Conservation (phyloP, 2,888 invertebrate species). For the Congeria kusceri region DNA sequence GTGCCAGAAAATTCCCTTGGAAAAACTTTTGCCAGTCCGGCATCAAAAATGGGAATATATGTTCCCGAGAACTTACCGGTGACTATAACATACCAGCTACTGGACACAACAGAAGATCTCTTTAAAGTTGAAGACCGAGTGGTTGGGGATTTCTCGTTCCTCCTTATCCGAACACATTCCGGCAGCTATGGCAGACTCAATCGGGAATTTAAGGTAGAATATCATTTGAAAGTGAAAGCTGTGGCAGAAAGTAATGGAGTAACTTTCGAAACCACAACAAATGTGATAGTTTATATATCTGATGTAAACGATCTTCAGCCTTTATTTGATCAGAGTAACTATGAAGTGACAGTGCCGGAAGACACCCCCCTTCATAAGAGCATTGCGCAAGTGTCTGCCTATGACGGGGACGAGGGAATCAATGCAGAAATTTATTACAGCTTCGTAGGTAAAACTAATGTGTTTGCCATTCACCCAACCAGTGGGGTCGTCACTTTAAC, state of each 20-base stretch:
- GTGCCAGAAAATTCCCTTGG: conserved; percentile 86
- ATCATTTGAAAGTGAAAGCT: conserved; percentile 92
- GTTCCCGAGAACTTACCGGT: conserved; percentile 84
- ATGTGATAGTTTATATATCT: conserved; percentile 87
- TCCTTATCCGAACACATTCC: conserved; percentile 94
- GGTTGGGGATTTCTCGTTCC: conserved; percentile 97
- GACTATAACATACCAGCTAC: conserved; percentile 93
- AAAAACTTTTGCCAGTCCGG: conserved; percentile 92
- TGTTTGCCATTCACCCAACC: conserved; percentile 96
- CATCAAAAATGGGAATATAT: conserved; percentile 92
- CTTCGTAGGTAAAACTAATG: conserved; percentile 90
- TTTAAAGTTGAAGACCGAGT: conserved; percentile 96
- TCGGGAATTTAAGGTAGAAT: conserved; percentile 94
- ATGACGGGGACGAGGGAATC: conserved; percentile 97
- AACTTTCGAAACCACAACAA: conserved; percentile 66
- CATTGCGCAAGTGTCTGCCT: conserved; percentile 90
- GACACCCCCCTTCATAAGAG: conserved; percentile 94
- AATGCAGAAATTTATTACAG: conserved; percentile 99
- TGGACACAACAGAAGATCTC: conserved; percentile 93
- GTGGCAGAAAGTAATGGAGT: conserved; percentile 86
- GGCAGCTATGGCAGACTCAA: conserved; percentile 95
- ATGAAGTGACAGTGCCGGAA: conserved; percentile 94
- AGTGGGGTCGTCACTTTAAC: conserved; percentile 95
- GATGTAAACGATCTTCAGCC: conserved; percentile 93
- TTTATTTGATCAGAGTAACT: conserved; percentile 95